Conservation (phyloP, 2,888 invertebrate genomes). For the Malacosoma neustria region DNA sequence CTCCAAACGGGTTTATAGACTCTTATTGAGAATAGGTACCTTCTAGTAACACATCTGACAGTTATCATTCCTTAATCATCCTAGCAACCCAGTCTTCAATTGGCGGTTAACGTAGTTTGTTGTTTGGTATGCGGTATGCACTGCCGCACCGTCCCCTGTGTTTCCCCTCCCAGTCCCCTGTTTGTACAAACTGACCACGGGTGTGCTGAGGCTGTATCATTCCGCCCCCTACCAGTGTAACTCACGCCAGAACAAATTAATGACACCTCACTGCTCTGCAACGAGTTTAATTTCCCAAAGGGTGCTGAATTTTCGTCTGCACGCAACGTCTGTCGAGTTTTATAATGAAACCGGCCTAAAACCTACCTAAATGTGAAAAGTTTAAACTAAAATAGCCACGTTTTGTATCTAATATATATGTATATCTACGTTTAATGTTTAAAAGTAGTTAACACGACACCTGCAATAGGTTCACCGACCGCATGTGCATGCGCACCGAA, state of each 20-base stretch:
- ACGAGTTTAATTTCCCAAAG: constrained; percentile 65
- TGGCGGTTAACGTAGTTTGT: neutral
- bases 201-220: constrained; percentile 1
- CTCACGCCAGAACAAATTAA: constrained; percentile 57
- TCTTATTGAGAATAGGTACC: no score
- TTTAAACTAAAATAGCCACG: constrained; percentile 10
- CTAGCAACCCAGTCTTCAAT: neutral
- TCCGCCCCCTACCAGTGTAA: constrained; percentile 12
- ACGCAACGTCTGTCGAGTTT: constrained; percentile 26
- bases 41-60: no score
- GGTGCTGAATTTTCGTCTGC: constrained; percentile 39
- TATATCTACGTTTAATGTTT: no score
- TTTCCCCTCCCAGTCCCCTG: no score
- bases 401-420: no score
- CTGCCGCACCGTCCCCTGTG: neutral
- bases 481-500: constrained; percentile 37
- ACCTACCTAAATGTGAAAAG: constrained; percentile 16
- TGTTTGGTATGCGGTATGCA: neutral
- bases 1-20: no score
- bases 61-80: no score
- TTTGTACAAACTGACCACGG: constrained; percentile 4
- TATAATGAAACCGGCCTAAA: constrained; percentile 22
- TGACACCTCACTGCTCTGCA: constrained; percentile 36
- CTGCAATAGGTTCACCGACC: constrained; percentile 40
- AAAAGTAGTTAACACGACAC: no score